Conservation (phyloP, 2,113 vertebrate genomes). For the Eleginops maclovinus region DNA sequence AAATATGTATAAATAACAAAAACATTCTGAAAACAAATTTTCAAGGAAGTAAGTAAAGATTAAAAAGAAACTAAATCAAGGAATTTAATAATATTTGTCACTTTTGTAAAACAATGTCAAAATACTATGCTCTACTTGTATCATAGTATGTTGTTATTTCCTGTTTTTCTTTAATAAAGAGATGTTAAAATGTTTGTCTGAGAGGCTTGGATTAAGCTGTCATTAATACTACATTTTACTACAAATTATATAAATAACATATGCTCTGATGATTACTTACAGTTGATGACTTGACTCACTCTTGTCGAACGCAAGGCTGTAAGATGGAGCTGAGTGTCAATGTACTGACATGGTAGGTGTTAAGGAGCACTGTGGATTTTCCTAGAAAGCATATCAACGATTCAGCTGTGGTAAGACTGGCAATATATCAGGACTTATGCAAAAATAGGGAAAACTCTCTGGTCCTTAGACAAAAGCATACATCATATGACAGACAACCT, state of each 20-base stretch:
- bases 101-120: neutral
- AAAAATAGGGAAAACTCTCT: slow-evolving; percentile 58
- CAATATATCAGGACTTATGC: slow-evolving; percentile 58
- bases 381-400: slow-evolving; percentile 61
- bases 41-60: no score
- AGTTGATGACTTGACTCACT: slow-evolving; percentile 22
- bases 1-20: neutral
- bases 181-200: neutral
- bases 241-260: neutral
- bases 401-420: slow-evolving; percentile 16
- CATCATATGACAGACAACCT: neutral
- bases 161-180: neutral
- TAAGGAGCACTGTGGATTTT: slow-evolving; percentile 58
- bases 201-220: neutral
- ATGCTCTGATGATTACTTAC: slow-evolving; percentile 46
- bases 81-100: neutral
- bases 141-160: neutral
- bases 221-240: neutral
- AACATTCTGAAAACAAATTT: neutral
- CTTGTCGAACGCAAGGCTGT: slow-evolving; percentile 3
- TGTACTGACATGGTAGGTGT: neutral
- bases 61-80: no score
- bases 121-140: neutral
- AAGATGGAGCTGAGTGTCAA: neutral
- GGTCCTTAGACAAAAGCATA: slow-evolving; percentile 27